Base-by-base conservation (phyloP, 2,888 invertebrate species). In the Melieria omissa region DNA sequence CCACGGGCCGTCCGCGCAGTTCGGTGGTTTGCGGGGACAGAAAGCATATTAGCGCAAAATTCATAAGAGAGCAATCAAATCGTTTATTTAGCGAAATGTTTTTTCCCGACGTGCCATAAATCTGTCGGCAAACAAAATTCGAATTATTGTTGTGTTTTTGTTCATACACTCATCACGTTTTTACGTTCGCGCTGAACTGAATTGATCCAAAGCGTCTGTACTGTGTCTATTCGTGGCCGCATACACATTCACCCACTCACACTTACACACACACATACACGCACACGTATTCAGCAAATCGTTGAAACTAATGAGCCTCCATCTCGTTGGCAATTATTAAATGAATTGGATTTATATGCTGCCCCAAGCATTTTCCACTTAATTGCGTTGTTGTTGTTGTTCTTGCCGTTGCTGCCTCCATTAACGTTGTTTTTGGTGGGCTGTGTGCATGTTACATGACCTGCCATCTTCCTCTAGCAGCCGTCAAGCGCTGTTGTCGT, bases 251-350 rank as follows among this genome's bases (percentile, higher is more conserved):
- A n/a, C 4, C 42, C n/a, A n/a, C 49, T 7, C 45, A 16, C n/a
- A 58, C 41, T 4, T 10, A 29, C 6, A 12, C 10, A 41, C 7
- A 44, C 6, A 45, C 58, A 70, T 46, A n/a, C 54, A 63, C 63
- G 55, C 41, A n/a, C 44, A 68, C 16, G n/a, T 46, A 62, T 46
- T 54, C 69, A 69, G 61, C 54, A 70, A 57, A 55, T 70, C 29
- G 57, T 57, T 16, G 14, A 57, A 57, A 29, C 57, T 84, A 84
- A 84, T 84, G 85, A 85, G 84, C 82, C 81, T 82, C 83, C 83
- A 85, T 84, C 84, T 83, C 80, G 82, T 79, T 84, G 83, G 84
- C 84, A 84, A 84, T 84, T 84, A 84, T 85, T 82, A 84, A 84
- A 84, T 84, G 85, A 84, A 82, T 83, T 82, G 83, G 82, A 83